Percentiles rank a stretch among this genome's conserved stretches.
phyloP scores from a whole-genome alignment of 2,888 invertebrate genomes.

The Cephus runcator region DNA sequence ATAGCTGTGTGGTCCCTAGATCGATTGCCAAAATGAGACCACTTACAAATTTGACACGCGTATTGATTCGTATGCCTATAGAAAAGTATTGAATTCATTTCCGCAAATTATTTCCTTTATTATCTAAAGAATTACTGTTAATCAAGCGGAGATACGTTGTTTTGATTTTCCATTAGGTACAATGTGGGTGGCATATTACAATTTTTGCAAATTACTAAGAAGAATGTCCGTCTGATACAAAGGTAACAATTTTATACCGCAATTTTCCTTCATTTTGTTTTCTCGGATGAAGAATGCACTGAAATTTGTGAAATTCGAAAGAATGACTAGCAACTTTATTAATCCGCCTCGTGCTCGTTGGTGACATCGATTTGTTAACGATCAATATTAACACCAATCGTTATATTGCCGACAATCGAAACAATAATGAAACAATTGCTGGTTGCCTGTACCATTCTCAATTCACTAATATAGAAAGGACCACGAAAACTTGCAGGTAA shows the following conservation, averaged over 20 bases:
- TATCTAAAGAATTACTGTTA: neutral
- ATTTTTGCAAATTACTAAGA: neutral
- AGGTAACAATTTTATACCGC: neutral
- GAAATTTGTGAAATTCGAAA: neutral
- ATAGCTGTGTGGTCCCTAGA: neutral
- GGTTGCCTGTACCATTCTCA: neutral
- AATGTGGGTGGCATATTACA: neutral
- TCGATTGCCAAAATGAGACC: neutral
- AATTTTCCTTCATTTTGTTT: neutral
- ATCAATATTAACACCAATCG: neutral
- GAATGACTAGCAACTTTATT: neutral
- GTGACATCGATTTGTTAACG: neutral
- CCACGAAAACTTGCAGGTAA: neutral
- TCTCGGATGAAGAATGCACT: neutral
- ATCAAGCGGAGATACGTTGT: neutral
- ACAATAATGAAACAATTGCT: neutral
- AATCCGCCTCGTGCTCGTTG: neutral
- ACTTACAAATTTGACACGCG: conserved; percentile 11
- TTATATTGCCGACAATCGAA: neutral
- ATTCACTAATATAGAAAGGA: neutral
- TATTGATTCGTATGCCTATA: neutral
- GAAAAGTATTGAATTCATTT: neutral
- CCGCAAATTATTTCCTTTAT: conserved; percentile 1
- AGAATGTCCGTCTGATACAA: neutral
- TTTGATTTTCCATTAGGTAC: neutral